Base-by-base conservation (phyloP, 1,140 invertebrate species). In the Panagrolaimus sp. region DNA sequence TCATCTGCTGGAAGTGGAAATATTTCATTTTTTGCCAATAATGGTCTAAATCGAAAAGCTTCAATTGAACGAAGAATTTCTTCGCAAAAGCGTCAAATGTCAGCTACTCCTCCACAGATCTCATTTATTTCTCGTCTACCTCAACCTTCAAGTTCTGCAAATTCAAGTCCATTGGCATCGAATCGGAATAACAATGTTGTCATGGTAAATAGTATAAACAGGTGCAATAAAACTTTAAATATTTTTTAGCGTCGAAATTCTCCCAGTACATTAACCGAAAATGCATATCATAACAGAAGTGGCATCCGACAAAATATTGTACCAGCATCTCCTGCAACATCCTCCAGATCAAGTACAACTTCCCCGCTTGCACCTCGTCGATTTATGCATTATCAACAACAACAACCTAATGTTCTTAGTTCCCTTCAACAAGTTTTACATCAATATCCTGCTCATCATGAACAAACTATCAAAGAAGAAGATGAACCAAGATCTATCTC, bases 391-490 rank as follows among this genome's bases (percentile, higher is more conserved):
- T 38, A 38, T 38, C 32, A 38, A 7, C 32, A 38, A 38, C 52
- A 58, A 26, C 52, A 58, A 58, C 52, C 52, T n/a, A 58, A 58
- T 28, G 28, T 58, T 24, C 21, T 58, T 21, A 58, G 21, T 28
- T 26, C 52, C 12, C 52, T 58, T 14, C 52, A 58, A 17, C 52
- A 58, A 17, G 28, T 26, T 21, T 58, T 58, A 14, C 52, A 58
- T 58, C 28, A 21, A 21, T 58, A 58, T 58, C 52, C 52, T 26
- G 14, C 52, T 12, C 21, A 58, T 17, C 52, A 58, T 28, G 52
- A 58, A 58, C 52, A 58, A 24, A 58, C 52, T 12, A 58, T 58
- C 15, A 58, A 58, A 28, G 52, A 58, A 58, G 52, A 58, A 28
- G 52, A 58, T 58, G 52, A 58, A 17, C 52, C 52, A 12, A 12